Evolutionary conservation across 2,888 invertebrate genomes (phyloP), one percentile per base, ranked within the genome.

Genomic region (Drosophila merina): DNA sequence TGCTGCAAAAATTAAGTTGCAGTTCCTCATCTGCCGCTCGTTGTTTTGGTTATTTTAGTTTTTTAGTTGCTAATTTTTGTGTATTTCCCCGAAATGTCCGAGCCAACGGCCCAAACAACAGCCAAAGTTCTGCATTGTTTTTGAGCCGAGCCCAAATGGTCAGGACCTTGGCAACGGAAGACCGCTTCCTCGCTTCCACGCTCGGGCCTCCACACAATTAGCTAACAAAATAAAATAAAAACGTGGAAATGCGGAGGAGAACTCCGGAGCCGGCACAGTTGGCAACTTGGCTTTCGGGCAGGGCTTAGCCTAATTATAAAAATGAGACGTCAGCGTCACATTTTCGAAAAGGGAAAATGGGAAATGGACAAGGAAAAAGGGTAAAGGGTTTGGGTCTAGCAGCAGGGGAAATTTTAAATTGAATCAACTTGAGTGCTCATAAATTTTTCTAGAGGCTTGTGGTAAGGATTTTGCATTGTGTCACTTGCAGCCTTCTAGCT

Each of bases 271-370:
- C 57, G 72, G 67, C 87, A 52, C 79, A 81, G 82, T 80, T 80
- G 84, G 75, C 71, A 75, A 76, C 67, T 74, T 75, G 76, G 79
- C 79, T 83, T 42, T 76, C 68, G 63, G 75, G 74, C 72, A 60
- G 59, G 75, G 79, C 86, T 86, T 87, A 88, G 88, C 72, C 89
- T 87, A 87, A 87, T 87, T 88, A 87, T 88, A 87, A 88, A 63
- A 55, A 63, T 51, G 64, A 68, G 58, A 75, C 54, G 74, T 70
- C 75, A 72, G 70, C 76, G 75, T 77, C 82, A 86, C 72, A 81
- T 71, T 81, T 75, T 81, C 60, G 59, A 36, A 56, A 56, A 14
- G 40, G 31, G 55, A 20, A 30, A 36, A 56, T 48, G 8, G 54
- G 31, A 38, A 28, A 30, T 20, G 20, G 14, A 14, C 1, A 51